Percentiles rank a stretch among this genome's conserved stretches.
phyloP scores from a whole-genome alignment of 2,113 vertebrate genomes.

The Oreotrochilus melanogaster region DNA sequence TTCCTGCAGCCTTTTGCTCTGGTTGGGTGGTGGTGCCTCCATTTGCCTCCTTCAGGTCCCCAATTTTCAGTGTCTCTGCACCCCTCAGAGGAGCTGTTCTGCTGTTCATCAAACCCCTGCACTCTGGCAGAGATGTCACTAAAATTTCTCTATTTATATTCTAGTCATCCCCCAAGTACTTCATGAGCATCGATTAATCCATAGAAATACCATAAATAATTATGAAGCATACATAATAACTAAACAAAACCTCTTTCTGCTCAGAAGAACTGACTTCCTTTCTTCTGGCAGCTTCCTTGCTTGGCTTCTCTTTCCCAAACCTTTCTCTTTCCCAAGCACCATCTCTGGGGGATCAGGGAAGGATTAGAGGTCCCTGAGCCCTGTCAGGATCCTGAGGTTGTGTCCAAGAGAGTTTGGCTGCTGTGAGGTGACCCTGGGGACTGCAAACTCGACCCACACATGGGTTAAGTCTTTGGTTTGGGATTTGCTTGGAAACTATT shows the following conservation, averaged over 20 bases:
- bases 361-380: neutral
- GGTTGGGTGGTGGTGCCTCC: neutral
- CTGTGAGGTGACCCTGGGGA: neutral
- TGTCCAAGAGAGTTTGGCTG: neutral
- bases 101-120: neutral
- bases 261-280: neutral
- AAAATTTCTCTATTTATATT: neutral
- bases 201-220: slow-evolving; percentile 63
- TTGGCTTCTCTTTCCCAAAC: neutral
- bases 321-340: neutral
- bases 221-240: slow-evolving; percentile 47
- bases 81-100: accelerated
- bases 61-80: neutral
- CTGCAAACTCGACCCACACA: accelerated
- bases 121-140: neutral
- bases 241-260: slow-evolving; percentile 42
- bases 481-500: neutral
- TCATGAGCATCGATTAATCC: slow-evolving; percentile 59
- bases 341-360: neutral
- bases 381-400: neutral
- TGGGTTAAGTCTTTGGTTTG: neutral
- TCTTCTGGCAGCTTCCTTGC: neutral
- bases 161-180: neutral
- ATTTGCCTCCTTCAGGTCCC: neutral
- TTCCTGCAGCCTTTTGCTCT: neutral